Base-by-base conservation (phyloP, 2,797 vertebrate species). In the Coregonus ussuriensis region DNA sequence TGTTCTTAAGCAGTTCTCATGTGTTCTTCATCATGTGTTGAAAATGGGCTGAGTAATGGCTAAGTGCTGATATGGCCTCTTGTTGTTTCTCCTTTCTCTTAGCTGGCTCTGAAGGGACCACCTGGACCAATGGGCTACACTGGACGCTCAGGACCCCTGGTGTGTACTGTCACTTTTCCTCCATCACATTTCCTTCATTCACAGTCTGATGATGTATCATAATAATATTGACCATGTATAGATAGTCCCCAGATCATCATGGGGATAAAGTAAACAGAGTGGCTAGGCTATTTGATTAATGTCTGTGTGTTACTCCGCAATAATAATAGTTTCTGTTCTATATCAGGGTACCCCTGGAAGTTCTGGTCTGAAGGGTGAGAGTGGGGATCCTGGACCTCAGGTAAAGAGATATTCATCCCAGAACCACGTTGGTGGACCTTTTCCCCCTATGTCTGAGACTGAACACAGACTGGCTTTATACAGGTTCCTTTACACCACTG, bases 71-170 rank as follows among this genome's bases (percentile, higher is more conserved):
- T 25, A 3, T 14, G 62, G 35, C 66, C 18, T 63, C n/a, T 71
- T 7, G 35, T 11, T 66, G 15, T 37, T 59, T 6, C 21, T 33
- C 31, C 14, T n/a, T 35, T 75, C 1, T 68, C 86, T 9, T 79
- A 98, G 97, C 85, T 96, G 91, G 95, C 96, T 1, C 90, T 98
- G 79, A 96, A 96, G 74, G 97, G 97, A 83, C 93, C 96, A 6
- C 84, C 96, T n/a, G 97, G 97, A 78, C 95, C 97, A 29, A 97
- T 98, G 97, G 97, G 97, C 70, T 97, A 94, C 85, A 98, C 97
- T 0, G 97, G 97, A 75, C 94, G 96, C 54, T 88, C 96, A 1
- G 97, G 97, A 89, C 94, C 96, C 1, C 54, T 92, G 94, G 95
- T 96, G 85, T 89, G 93, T 90, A 53, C 33, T n/a, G 3, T 89